phyloP scores from a whole-genome alignment of 2,888 invertebrate species.

The Diadegma fenestrale region DNA sequence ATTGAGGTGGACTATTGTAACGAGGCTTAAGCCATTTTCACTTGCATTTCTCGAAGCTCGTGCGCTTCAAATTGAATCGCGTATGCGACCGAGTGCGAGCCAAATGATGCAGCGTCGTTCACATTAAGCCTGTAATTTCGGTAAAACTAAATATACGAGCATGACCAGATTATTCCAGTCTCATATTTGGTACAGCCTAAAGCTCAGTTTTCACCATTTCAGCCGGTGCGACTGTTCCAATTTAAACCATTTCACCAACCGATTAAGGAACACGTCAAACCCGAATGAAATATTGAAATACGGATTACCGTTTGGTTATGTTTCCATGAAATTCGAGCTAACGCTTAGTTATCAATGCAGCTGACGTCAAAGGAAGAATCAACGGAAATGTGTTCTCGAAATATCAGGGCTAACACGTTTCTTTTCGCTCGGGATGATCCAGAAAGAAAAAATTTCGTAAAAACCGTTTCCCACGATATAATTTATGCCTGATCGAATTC shows the following conservation, averaged over 20 bases:
- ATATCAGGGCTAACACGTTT: neutral
- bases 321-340: neutral
- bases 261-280: neutral
- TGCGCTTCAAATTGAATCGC: constrained; percentile 32
- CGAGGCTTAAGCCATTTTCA: constrained; percentile 35
- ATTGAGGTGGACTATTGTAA: constrained; percentile 30
- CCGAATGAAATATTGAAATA: neutral
- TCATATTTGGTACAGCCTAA: constrained; percentile 44
- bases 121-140: constrained; percentile 31
- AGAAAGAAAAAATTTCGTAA: neutral
- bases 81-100: constrained; percentile 1
- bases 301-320: neutral
- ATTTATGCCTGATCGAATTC: neutral
- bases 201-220: constrained; percentile 14
- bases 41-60: constrained; percentile 20
- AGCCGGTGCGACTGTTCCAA: neutral
- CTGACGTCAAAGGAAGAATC: neutral
- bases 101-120: constrained; percentile 34
- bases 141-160: constrained; percentile 27
- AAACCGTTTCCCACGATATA: neutral
- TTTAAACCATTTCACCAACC: neutral
- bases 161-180: constrained; percentile 37
- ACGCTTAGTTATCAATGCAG: neutral
- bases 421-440: neutral
- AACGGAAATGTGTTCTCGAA: neutral